Percentiles rank a stretch among this genome's conserved stretches.
Conservation (phyloP, 2,113 vertebrate species). For the Actinemys pallida region DNA sequence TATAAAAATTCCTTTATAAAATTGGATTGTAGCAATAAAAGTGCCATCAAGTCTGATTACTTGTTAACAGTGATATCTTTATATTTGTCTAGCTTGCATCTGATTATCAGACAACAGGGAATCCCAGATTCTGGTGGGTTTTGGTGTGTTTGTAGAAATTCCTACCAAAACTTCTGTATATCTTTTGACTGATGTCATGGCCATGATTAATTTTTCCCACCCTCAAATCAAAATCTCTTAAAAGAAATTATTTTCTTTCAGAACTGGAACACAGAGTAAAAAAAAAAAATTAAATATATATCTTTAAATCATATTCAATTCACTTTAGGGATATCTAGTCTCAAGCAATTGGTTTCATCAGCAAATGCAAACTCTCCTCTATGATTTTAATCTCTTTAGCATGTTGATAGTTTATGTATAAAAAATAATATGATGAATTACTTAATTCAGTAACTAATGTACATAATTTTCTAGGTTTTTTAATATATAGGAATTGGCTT, state of each 20-base stretch:
- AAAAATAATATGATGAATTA: constrained; percentile 81
- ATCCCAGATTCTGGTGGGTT: not conserved
- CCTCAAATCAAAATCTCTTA: not conserved
- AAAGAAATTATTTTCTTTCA: not conserved
- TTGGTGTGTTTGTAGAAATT: not conserved
- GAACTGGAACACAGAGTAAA: not conserved
- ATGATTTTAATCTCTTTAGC: constrained; percentile 74
- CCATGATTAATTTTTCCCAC: not conserved
- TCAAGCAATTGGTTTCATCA: constrained; percentile 51
- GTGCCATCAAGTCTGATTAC: not conserved
- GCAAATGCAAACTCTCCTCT: constrained; percentile 56
- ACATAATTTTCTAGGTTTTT: constrained; percentile 65
- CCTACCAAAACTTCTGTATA: not conserved
- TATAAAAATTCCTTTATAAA: not conserved
- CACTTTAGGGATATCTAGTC: constrained; percentile 47
- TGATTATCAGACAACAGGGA: not conserved
- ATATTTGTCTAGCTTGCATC: not conserved
- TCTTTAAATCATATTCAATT: not conserved
- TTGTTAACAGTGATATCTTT: not conserved
- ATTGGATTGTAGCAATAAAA: not conserved
- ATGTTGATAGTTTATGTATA: constrained; percentile 76
- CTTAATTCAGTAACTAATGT: constrained; percentile 77
- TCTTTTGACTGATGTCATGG: not conserved
- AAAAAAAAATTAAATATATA: not conserved
- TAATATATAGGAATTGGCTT: constrained; percentile 71